Base-by-base conservation (phyloP, 2,113 vertebrate species). In the Taxidea taxus region DNA sequence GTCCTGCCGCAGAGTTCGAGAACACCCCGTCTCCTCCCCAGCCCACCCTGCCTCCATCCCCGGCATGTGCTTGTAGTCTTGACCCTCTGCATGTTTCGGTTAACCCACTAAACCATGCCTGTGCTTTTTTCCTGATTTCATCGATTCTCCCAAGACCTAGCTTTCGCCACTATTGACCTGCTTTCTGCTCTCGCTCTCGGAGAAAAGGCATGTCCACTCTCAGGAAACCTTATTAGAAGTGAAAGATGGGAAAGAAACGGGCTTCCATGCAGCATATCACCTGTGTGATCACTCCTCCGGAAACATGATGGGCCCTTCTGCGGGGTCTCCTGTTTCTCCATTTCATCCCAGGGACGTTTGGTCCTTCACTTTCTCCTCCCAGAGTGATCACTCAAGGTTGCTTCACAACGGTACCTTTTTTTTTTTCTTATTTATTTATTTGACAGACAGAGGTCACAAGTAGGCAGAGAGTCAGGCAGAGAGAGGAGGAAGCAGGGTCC, bases 1-100 rank as follows among this genome's bases (percentile, higher is more conserved):
- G 11, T 47, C 51, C 70, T 13, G 64, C 34, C 4, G 7, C 78
- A 23, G 80, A 60, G 29, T 62, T 31, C 0, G 4, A 0, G 11
- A 27, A 14, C 74, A 18, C 7, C 21, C 25, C 8, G 13, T 3
- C 18, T 34, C 54, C n/a, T 15, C 3, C 2, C 7, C 0, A 0
- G 15, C 21, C 2, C 20, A 47, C n/a, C 3, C 2, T 0, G 3
- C 18, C 66, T 64, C 56, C 14, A 7, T 27, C 39, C 20, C 60
- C 0, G 2, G 58, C 12, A 3, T 25, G 1, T 34, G 29, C 84
- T 54, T 81, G 11, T 29, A 11, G 10, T 37, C n/a, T 4, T 39
- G 39, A 78, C 29, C 25, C 0, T 81, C 25, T 44, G n/a, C n/a
- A 34, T 1, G 0, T 56, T 44, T 84, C 78, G 27, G 0, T 51